Base-by-base conservation (phyloP, 2,113 vertebrate species). In the Platysteira castanea region DNA sequence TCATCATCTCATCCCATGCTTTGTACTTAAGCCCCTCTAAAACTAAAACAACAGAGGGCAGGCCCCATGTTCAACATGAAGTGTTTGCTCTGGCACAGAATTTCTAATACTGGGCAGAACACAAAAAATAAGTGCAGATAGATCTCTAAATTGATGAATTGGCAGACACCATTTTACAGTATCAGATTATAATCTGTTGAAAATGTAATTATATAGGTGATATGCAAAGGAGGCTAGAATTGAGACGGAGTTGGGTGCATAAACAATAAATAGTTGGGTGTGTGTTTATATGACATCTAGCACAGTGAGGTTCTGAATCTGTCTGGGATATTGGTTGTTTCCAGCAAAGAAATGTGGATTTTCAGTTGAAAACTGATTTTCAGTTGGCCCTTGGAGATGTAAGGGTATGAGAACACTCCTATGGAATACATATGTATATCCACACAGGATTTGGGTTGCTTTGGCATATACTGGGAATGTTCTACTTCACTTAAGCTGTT, bases 241-340 rank as follows among this genome's bases (percentile, higher is more conserved):
- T 77, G 59, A 61, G 31, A n/a, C 47, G 63, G 23, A 76, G 11
- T 33, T 74, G 31, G 31, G 27, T 50, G 20, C 28, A 42, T 54
- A 56, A 60, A 27, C 33, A 60, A 11, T 24, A 44, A 71, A 15
- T 26, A 52, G 22, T 21, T 57, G 53, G 80, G 12, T 69, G 49
- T 0, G 0, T 52, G 8, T 64, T 87, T 4, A 0, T 57, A 9
- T 33, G 42, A 33, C 11, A 70, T 26, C 28, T 57, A 41, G 37
- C 31, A 21, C 30, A 83, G 35, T 22, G 46, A 68, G 11, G 9
- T 79, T 17, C 65, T 87, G 67, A 82, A 53, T 67, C 33, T 80
- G 39, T 9, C 9, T 54, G 16, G 2, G 3, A 17, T 70, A 31
- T 39, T 60, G 37, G 22, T 47, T 87, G 20, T 81, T 95, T 74